phyloP scores from a whole-genome alignment of 2,113 vertebrate species.

The Misgurnus anguillicaudatus region DNA sequence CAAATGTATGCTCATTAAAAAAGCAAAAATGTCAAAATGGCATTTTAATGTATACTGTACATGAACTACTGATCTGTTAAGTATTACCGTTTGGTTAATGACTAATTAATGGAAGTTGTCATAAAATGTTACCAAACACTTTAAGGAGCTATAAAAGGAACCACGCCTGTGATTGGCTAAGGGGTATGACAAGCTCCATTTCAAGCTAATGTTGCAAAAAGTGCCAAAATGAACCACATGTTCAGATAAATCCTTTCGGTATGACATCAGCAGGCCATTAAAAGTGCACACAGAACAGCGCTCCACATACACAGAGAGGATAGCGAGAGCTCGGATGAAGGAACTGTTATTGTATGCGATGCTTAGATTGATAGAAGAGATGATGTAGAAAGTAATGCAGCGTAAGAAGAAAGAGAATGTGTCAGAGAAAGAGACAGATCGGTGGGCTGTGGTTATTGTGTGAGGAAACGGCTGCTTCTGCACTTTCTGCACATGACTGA shows the following conservation, averaged over 20 bases:
- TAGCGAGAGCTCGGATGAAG: background rate
- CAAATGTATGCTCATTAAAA: no score
- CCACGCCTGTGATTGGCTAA: conserved; percentile 13
- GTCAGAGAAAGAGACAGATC: conserved; percentile 21
- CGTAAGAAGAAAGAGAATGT: background rate
- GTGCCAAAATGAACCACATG: background rate
- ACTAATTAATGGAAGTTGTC: conserved; percentile 9
- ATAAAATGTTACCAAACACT: background rate
- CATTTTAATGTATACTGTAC: no score
- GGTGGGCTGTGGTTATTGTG: conserved; percentile 27
- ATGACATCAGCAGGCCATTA: conserved; percentile 17
- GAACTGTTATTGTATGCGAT: conserved; percentile 26
- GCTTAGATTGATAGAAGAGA: conserved; percentile 27
- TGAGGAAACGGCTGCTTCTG: conserved; percentile 20
- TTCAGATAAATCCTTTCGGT: conserved; percentile 12
- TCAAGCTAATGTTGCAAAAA: background rate
- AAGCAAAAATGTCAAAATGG: no score
- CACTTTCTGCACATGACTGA: conserved; percentile 44
- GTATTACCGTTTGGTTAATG: conserved; percentile 7
- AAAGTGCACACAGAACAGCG: background rate
- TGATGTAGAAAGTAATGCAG: conserved; percentile 25
- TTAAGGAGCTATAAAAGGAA: background rate
- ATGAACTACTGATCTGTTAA: conserved; percentile 13
- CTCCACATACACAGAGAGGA: background rate
- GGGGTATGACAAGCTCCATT: conserved; percentile 1